Evolutionary conservation across 2,888 invertebrate species (phyloP), one percentile per base, ranked within the genome.

Genomic region (Diachrysia chrysitis): DNA sequence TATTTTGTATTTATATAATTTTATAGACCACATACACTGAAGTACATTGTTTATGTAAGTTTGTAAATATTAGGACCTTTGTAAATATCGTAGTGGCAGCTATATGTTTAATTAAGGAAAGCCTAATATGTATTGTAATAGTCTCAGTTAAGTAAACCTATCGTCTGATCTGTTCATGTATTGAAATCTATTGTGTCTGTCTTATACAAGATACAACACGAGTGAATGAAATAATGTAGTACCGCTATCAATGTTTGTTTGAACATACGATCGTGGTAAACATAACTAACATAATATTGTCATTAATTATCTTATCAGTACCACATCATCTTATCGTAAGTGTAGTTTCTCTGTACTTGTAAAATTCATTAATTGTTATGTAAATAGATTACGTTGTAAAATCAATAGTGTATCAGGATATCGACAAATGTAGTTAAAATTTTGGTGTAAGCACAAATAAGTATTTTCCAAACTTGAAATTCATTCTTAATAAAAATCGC

Each of bases 251-350:
- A 48, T 48, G 48, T 19, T 19, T 48, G 19, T 48, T 10, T 19
- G 48, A 21, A 21, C 21, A 51, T 51, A 51, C n/a, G 16, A 42
- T 19, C 21, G 21, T 21, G 48, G 48, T 21, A 3, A 51, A 21
- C n/a, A n/a, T 42, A 32, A 42, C 42, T n/a, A 42, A 42, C 42
- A 42, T 42, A 42, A 42, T 42, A 42, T 42, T 42, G 42, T 54
- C 60, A 19, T 63, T 9, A 51, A 61, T 37, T 63, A 58, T 57
- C 42, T 42, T 42, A 42, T 42, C 29, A 56, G 63, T 65, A 17
- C 37, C 4, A 35, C 35, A 35, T 35, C 35, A 35, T 35, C 17
- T 5, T 35, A 32, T 35, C 42, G n/a, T 42, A 42, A 42, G 42
- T 42, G 42, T 42, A 42, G n/a, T 42, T 32, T n/a, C 42, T 42